Percentiles rank a stretch among this genome's conserved stretches.
These are phyloP conservation scores for Alentia gelatinosa DNA, from an alignment of 2,888 invertebrate genomes.

Conservation along the genomic window DNA sequence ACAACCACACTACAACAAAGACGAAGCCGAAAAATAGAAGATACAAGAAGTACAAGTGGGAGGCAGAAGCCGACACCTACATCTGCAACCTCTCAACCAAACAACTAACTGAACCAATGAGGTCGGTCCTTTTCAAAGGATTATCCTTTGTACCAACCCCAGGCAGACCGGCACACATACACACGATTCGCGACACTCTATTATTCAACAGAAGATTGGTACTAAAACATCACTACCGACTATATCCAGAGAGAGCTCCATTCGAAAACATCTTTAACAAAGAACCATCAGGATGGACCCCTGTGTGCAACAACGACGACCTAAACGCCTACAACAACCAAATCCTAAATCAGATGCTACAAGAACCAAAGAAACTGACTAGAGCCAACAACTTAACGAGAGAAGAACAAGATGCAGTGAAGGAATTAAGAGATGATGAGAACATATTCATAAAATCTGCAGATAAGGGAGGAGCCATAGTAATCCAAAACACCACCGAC, in stretches of 20 bases:
- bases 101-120: background rate
- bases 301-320: background rate
- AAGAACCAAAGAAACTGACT: background rate
- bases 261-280: background rate
- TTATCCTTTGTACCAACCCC: background rate
- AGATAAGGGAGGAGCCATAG: background rate
- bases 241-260: background rate
- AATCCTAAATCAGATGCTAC: background rate
- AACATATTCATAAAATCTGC: background rate
- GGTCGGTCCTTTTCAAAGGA: background rate
- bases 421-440: background rate
- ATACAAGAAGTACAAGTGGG: background rate
- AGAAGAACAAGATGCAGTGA: background rate
- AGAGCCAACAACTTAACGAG: background rate
- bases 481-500: background rate
- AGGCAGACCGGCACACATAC: background rate
- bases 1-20: background rate
- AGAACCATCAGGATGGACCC: background rate
- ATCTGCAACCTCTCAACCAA: background rate
- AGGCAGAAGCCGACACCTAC: background rate
- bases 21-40: background rate
- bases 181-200: background rate
- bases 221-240: background rate
- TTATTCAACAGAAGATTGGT: background rate
- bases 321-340: background rate